Base-by-base conservation (phyloP, 2,797 vertebrate genomes). In the Arnoldichthys spilopterus region DNA sequence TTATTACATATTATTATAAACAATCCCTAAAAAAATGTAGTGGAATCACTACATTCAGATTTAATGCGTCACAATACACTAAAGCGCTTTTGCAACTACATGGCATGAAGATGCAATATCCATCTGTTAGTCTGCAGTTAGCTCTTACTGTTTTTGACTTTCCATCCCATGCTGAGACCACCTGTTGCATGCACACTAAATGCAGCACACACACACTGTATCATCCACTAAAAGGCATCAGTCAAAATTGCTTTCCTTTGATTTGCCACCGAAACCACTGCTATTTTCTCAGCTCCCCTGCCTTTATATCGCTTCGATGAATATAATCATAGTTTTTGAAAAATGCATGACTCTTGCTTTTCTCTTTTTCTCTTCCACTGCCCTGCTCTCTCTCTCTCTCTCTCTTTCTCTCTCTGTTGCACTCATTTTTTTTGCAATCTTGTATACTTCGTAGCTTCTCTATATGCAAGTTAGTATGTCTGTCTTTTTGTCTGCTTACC, bases 271-370 rank as follows among this genome's bases (percentile, higher is more conserved):
- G 37, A 80, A 67, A 77, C 68, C 70, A 77, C 75, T 61, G 82
- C 76, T 59, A 78, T 82, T 77, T 54, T 78, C 68, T 76, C 64
- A 64, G 77, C 74, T 83, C 68, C 61, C 16, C 61, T 72, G 81
- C 61, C 45, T 79, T 67, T 74, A 26, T 72, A 62, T 54, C 53
- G 80, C 66, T 78, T 75, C 73, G 71, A 45, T 72, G 77, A 81
- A 20, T 81, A 76, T 80, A 81, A 81, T 83, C 74, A 80, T 77
- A 80, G 61, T 72, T 4, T 85, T 71, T 58, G 8, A 81, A 78
- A 75, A 84, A 72, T 77, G 81, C 26, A 69, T 59, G 82, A 77
- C 51, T 79, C 61, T 78, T 62, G 58, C 15, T 32, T 54, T 49
- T 40, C 40, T 69, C 37, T 24, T 37, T 71, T 43, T 67, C 76